Base-by-base conservation (phyloP, 1,140 invertebrate genomes). In the Temnothorax longispinosus region DNA sequence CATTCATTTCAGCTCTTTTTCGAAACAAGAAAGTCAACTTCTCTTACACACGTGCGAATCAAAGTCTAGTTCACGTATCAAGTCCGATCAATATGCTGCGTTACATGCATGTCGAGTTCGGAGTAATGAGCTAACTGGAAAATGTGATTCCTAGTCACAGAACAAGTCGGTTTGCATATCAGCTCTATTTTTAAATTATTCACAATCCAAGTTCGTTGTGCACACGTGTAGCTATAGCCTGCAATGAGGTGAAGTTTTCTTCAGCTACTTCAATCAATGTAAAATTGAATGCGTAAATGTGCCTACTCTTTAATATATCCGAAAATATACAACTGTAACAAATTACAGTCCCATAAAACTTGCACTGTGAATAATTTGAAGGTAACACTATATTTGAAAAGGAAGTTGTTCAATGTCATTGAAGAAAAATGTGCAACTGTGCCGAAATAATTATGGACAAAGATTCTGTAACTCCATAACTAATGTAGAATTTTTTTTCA, bases 171-270 rank as follows among this genome's bases (percentile, higher is more conserved):
- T 72, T 72, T 56, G 0, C 35, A 38, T 1, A 11, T 38, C 18
- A 32, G 18, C 10, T 15, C 38, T 27, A 47, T 82, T 72, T 81
- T 71, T 58, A 13, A 72, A 44, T 81, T 71, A 71, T 82, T 82
- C 65, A 72, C 27, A 18, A 5, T 56, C 15, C 50, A 72, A 58
- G 35, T 41, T 81, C 32, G 7, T 67, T n/a, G 5, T n/a, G 18
- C 21, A 15, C 10, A 47, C 18, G 15, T 27, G 27, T 11, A 18
- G 15, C 7, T 54, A 69, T 80, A 80, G 11, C 6, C 8, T 71
- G 21, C 21, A 21, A 21, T 21, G 13, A 44, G 7, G 2, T 13
- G 10, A 47, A 4, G 1, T 35, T 72, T 58, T n/a, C 8, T 35
- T 56, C 15, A 13, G 6, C 35, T n/a, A 2, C 50, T 52, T 80